A percentile compares a stretch with the other conserved stretches of the same genome.
Conservation (phyloP, 2,888 invertebrate genomes). For the Hesperia comma region DNA sequence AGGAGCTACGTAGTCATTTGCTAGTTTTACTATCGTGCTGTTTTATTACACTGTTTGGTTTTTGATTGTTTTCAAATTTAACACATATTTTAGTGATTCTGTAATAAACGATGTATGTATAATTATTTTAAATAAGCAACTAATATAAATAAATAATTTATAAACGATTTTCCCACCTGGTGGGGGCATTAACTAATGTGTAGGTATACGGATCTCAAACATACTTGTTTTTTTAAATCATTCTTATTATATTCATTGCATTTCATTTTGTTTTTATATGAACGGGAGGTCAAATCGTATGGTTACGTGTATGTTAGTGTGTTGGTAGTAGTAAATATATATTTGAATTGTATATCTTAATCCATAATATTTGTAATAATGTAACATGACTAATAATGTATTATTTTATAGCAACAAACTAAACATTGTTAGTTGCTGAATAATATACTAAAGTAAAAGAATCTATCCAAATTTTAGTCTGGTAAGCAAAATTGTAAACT, state of each 20-base stretch:
- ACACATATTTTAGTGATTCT: conserved; percentile 11
- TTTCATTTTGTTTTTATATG: conserved; percentile 26
- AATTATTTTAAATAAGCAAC: conserved; percentile 18
- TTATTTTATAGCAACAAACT: background rate
- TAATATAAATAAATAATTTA: conserved; percentile 36
- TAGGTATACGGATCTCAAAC: conserved; percentile 30
- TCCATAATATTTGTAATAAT: conserved; percentile 11
- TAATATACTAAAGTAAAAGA: conserved; percentile 12
- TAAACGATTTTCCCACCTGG: conserved; percentile 36
- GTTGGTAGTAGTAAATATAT: background rate
- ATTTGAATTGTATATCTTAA: conserved; percentile 15
- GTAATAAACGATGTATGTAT: conserved; percentile 17
- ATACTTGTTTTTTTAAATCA: conserved; percentile 25
- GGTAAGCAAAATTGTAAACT: conserved; percentile 27
- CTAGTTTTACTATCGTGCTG: background rate
- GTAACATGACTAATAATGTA: conserved; percentile 13
- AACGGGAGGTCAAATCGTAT: conserved; percentile 25
- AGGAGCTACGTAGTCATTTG: background rate
- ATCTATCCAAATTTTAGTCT: conserved; percentile 29
- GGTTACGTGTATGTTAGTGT: conserved; percentile 10
- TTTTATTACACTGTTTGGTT: background rate
- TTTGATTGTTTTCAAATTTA: conserved; percentile 14
- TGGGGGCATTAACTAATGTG: conserved; percentile 34
- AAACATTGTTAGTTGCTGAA: conserved; percentile 5
- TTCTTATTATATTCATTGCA: conserved; percentile 16